Percentiles rank a stretch among this genome's conserved stretches.
phyloP scores from a whole-genome alignment of 2,888 invertebrate species.

The Tipula helvola region DNA sequence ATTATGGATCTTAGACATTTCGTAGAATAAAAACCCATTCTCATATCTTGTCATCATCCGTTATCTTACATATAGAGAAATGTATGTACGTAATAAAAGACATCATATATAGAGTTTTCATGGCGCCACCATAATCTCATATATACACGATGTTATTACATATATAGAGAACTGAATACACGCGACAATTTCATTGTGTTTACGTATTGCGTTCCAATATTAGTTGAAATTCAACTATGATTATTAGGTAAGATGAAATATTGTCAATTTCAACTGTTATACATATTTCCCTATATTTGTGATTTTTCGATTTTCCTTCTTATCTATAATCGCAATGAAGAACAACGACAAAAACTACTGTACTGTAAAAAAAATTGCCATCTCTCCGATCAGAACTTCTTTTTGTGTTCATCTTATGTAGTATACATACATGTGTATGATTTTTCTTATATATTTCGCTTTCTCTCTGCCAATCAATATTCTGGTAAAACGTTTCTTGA shows the following conservation, averaged over 20 bases:
- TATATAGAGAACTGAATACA: neutral
- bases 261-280: neutral
- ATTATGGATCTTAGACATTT: neutral
- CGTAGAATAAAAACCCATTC: neutral
- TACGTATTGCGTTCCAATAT: neutral
- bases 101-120: neutral
- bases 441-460: constrained; percentile 15
- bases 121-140: neutral
- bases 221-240: neutral
- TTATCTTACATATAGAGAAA: neutral
- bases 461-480: constrained; percentile 21
- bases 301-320: neutral
- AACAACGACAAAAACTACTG: neutral
- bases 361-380: neutral
- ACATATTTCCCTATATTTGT: neutral
- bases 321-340: neutral
- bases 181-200: neutral
- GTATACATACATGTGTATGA: neutral
- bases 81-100: neutral
- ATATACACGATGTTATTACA: neutral
- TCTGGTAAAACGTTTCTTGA: constrained; percentile 20
- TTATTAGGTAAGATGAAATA: neutral
- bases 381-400: neutral
- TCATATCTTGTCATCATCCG: neutral
- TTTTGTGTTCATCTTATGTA: neutral